These are phyloP conservation scores for Hydrolagus colliei DNA, from an alignment of 2,797 vertebrate species.

Conservation along the genomic window DNA sequence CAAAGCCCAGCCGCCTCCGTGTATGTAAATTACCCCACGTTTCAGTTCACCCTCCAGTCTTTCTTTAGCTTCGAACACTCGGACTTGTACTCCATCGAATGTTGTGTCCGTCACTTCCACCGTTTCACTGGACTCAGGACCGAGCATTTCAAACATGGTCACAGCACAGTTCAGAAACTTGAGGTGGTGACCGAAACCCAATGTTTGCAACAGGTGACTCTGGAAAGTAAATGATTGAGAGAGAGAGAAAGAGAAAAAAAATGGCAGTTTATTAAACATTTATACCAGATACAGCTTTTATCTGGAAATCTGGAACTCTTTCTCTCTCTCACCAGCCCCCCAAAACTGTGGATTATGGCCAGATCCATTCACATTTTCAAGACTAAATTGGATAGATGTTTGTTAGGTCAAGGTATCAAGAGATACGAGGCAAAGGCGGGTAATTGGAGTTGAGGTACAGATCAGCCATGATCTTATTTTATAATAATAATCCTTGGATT, in stretches of 20 bases:
- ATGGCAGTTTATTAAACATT: too few relatives aligned
- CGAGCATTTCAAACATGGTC: constrained; percentile 52
- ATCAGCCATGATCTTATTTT: too few relatives aligned
- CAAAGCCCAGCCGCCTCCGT: constrained; percentile 87
- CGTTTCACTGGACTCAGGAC: constrained; percentile 44
- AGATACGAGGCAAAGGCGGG: too few relatives aligned
- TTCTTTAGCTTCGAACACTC: constrained; percentile 69
- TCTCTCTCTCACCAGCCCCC: too few relatives aligned
- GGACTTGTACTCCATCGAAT: constrained; percentile 73
- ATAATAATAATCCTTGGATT: too few relatives aligned
- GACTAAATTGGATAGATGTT: too few relatives aligned
- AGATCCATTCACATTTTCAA: too few relatives aligned
- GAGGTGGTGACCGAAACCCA: constrained; percentile 67
- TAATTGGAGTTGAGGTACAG: too few relatives aligned
- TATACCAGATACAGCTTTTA: too few relatives aligned
- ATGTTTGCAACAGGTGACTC: constrained; percentile 62
- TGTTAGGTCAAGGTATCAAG: too few relatives aligned
- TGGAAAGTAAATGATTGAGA: constrained; percentile 41
- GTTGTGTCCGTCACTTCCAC: constrained; percentile 67
- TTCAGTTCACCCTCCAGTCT: constrained; percentile 57
- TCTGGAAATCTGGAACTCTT: neutral
- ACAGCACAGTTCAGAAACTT: constrained; percentile 52
- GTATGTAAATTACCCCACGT: constrained; percentile 74
- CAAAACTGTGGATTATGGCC: neutral
- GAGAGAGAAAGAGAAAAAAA: neutral